phyloP scores from a whole-genome alignment of 2,113 vertebrate species.

The Aspiorhynchus laticeps region DNA sequence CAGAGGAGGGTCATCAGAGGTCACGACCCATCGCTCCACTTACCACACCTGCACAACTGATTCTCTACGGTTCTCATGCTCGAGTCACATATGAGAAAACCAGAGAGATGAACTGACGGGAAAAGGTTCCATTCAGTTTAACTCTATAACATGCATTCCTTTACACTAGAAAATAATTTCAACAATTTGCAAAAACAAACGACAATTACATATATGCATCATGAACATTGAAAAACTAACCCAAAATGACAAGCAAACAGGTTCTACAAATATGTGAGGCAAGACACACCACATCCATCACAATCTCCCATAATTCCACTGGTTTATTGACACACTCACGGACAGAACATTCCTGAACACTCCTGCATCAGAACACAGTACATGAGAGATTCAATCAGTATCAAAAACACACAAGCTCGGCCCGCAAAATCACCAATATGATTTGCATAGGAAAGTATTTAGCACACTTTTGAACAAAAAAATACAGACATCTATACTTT shows the following conservation, averaged over 20 bases:
- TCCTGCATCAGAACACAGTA: not conserved
- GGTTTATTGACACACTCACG: slow-evolving; percentile 26
- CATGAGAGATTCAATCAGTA: not conserved
- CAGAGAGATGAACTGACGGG: not conserved
- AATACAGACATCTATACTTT: not conserved
- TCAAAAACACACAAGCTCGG: slow-evolving; percentile 21
- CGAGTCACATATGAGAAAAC: not conserved
- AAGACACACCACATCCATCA: not conserved
- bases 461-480: slow-evolving; percentile 20
- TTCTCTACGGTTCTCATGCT: slow-evolving; percentile 4
- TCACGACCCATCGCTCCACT: slow-evolving; percentile 8
- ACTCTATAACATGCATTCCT: not conserved
- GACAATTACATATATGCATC: not conserved
- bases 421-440: not conserved
- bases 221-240: too few species aligned
- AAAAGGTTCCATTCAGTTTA: not conserved
- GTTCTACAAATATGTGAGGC: not conserved
- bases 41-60: not conserved
- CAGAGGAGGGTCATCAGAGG: not conserved
- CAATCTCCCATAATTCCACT: not conserved
- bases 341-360: not conserved
- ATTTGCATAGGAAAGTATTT: slow-evolving; percentile 46
- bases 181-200: not conserved
- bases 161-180: not conserved
- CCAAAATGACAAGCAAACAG: not conserved